These are phyloP conservation scores for Brevimyrus niger DNA, from an alignment of 2,113 vertebrate species.

Conservation along the genomic window DNA sequence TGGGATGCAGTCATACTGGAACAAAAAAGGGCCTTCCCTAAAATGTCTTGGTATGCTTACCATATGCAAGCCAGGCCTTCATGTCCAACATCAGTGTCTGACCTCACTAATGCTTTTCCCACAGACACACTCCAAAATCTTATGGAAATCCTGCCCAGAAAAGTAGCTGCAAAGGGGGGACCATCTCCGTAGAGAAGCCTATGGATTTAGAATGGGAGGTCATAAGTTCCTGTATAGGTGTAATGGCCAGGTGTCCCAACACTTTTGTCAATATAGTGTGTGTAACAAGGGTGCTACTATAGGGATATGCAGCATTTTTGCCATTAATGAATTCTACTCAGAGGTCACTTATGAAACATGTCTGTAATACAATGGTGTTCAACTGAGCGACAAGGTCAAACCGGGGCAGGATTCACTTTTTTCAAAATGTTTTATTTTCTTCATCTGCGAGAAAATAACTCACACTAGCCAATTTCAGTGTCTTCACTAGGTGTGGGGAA, in stretches of 20 bases:
- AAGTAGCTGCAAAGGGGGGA: too few relatives aligned
- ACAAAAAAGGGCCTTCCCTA: background rate
- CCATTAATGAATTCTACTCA: background rate
- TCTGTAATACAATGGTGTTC: background rate
- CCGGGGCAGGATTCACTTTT: background rate
- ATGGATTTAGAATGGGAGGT: too few relatives aligned
- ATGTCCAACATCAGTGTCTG: too few relatives aligned
- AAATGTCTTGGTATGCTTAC: too few relatives aligned
- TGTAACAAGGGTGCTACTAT: background rate
- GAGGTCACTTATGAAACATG: background rate
- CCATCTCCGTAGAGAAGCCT: too few relatives aligned
- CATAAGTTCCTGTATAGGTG: background rate
- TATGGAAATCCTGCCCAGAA: too few relatives aligned
- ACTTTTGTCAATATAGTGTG: background rate
- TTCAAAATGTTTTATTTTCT: background rate
- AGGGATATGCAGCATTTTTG: background rate
- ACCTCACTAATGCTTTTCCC: too few relatives aligned
- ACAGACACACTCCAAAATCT: too few relatives aligned
- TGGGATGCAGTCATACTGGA: background rate
- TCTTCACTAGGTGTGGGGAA: background rate
- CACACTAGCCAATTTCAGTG: constrained; percentile 6
- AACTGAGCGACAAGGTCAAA: background rate
- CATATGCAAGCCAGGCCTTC: too few relatives aligned
- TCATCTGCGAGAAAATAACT: constrained; percentile 16
- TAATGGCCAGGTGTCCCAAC: background rate